Evolutionary conservation across 2,888 invertebrate species (phyloP).

Genomic region (Cyclophora albipunctata): DNA sequence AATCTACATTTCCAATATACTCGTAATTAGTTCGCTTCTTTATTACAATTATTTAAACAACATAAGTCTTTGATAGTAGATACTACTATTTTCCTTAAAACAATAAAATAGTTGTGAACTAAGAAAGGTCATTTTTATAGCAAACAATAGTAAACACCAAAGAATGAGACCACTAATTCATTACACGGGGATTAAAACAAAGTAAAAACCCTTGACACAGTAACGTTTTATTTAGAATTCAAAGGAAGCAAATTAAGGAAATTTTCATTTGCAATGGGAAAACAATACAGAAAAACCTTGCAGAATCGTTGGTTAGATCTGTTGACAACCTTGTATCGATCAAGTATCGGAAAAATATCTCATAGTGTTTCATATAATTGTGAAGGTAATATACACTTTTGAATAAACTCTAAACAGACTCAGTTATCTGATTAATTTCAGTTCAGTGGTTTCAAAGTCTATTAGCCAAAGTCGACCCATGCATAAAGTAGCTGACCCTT

Average conservation of each 20-base stretch:
- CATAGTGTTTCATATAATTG: too few species aligned
- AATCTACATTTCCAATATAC: too few species aligned
- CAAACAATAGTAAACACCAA: slow-evolving; percentile 55
- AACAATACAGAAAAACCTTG: slow-evolving; percentile 8
- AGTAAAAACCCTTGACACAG: slow-evolving; percentile 49
- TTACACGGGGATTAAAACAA: slow-evolving; percentile 43
- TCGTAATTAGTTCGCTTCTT: too few species aligned
- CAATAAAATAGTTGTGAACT: slow-evolving; percentile 30
- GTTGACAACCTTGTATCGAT: too few species aligned
- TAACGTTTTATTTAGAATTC: slow-evolving; percentile 37
- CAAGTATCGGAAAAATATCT: too few species aligned
- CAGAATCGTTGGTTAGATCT: slow-evolving; percentile 5
- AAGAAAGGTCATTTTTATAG: slow-evolving; percentile 39
- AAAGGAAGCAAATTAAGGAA: slow-evolving; percentile 47
- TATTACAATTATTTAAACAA: too few species aligned
- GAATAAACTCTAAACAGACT: background rate
- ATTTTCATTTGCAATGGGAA: slow-evolving; percentile 35
- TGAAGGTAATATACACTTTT: too few species aligned
- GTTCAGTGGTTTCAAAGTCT: slow-evolving; percentile 10
- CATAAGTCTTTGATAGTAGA: too few species aligned
- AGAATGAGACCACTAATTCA: slow-evolving; percentile 48
- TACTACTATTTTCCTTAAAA: background rate
- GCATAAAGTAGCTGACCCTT: slow-evolving; percentile 12
- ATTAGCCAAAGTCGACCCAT: slow-evolving; percentile 7
- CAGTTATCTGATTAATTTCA: slow-evolving; percentile 7